Evolutionary conservation across 2,113 vertebrate genomes (phyloP).

Genomic region (Psilopogon haemacephalus): DNA sequence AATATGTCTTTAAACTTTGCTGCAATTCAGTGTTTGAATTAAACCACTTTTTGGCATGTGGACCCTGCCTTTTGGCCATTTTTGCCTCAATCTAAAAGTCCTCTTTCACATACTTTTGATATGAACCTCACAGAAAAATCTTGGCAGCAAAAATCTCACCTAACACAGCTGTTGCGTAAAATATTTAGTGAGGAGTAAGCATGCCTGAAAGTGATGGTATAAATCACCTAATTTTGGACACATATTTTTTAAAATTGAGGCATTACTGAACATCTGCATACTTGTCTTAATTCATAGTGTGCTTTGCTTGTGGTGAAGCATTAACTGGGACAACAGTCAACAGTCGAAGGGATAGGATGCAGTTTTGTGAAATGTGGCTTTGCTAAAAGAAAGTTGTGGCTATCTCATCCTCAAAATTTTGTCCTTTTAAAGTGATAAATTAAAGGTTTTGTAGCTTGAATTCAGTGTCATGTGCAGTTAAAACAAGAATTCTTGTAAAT

Average conservation of each 20-base stretch:
- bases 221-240: constrained; percentile 50
- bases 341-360: not conserved
- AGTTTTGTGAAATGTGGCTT: not conserved
- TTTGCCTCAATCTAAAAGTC: not conserved
- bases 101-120: not conserved
- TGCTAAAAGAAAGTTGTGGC: not conserved
- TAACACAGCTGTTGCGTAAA: constrained; percentile 44
- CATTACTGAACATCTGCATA: constrained; percentile 46
- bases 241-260: not conserved
- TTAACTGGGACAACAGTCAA: not conserved
- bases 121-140: not conserved
- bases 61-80: constrained; percentile 20
- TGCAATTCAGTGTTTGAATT: not conserved
- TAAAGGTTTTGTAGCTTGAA: not conserved
- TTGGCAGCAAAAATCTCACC: constrained; percentile 34
- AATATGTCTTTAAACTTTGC: not conserved
- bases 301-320: not conserved
- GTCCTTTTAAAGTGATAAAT: not conserved
- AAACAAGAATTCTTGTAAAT: not conserved
- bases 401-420: not conserved
- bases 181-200: constrained; percentile 31
- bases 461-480: not conserved
- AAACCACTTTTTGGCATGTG: constrained; percentile 9
- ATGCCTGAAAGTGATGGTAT: constrained; percentile 26
- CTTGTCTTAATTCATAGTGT: not conserved